Evolutionary conservation across 2,113 vertebrate species (phyloP).

Genomic region (Bos javanicus): DNA sequence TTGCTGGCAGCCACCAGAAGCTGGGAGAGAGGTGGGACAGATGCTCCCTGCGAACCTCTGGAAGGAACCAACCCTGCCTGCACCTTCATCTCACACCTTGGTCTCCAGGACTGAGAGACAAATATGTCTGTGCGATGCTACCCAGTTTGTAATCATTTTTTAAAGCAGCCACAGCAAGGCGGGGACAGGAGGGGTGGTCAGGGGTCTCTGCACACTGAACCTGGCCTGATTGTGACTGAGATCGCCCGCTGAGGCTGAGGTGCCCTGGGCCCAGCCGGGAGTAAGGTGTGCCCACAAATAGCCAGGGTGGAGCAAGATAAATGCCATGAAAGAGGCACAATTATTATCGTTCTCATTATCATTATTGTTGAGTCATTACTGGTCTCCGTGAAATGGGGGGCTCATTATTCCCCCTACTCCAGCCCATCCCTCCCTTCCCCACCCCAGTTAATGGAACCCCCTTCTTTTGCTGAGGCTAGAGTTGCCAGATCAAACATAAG

Average conservation of each 20-base stretch:
- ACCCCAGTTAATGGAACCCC: not conserved
- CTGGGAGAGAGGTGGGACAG: not conserved
- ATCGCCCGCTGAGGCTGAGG: fast-evolving
- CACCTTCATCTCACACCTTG: not conserved
- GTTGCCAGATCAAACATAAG: not conserved
- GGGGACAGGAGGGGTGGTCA: not conserved
- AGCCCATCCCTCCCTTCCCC: not conserved
- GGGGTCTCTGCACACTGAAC: not conserved
- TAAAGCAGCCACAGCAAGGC: not conserved
- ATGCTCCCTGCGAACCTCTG: too few relatives aligned
- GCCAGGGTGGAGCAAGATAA: not conserved
- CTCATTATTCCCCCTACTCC: not conserved
- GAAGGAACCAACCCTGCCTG: not conserved
- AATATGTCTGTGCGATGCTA: not conserved
- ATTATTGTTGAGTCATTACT: not conserved
- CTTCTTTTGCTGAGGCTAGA: fast-evolving
- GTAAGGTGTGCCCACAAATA: fast-evolving
- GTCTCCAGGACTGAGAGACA: not conserved
- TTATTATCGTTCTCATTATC: not conserved
- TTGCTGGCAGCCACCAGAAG: not conserved
- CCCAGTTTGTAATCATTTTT: not conserved
- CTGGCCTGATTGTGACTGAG: fast-evolving
- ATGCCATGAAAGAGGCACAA: not conserved
- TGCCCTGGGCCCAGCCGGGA: not conserved
- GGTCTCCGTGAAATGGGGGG: not conserved